Base-by-base conservation (phyloP, 2,797 vertebrate species). In the Acropternis orthonyx region DNA sequence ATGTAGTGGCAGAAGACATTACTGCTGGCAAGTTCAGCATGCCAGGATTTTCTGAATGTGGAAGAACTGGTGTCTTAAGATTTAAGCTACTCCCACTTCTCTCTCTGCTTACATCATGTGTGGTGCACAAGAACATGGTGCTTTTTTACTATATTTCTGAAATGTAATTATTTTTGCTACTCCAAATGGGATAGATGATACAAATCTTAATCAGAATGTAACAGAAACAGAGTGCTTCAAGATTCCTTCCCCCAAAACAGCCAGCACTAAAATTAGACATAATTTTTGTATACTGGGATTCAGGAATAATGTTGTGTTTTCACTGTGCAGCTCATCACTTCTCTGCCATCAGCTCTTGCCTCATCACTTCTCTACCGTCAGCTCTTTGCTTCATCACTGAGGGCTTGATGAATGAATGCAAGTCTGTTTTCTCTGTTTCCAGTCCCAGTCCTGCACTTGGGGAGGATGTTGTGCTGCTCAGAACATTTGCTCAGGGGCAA, bases 141-240 rank as follows among this genome's bases (percentile, higher is more conserved):
- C 0, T 2, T 24, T 37, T 51, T 67, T 5, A 21, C 12, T 30
- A 0, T n/a, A 7, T 52, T 76, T 88, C 49, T 84, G 8, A 34
- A 41, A 4, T 37, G 12, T 12, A 55, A 68, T 72, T 76, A 9
- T 56, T 56, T 56, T 94, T 88, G 27, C 24, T 71, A 10, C 7
- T 55, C 16, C 39, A 92, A 43, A 61, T 23, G 18, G 21, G 5
- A 37, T 6, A 74, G 48, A 49, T 30, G 43, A 51, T 54, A 65
- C 4, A 58, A 62, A 75, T 58, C 15, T 85, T 65, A 65, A 91
- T 62, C 32, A 58, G 9, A 74, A 85, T 10, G 3, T 63, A 66
- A 72, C 37, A 43, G 26, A 63, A 10, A 54, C 18, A 39, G 9
- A 48, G 14, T 32, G 8, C 43, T 77, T 83, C 48, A 66, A 32